Evolutionary conservation across 1,140 invertebrate species (phyloP).

Genomic region (Aphelinus atriplicis): DNA sequence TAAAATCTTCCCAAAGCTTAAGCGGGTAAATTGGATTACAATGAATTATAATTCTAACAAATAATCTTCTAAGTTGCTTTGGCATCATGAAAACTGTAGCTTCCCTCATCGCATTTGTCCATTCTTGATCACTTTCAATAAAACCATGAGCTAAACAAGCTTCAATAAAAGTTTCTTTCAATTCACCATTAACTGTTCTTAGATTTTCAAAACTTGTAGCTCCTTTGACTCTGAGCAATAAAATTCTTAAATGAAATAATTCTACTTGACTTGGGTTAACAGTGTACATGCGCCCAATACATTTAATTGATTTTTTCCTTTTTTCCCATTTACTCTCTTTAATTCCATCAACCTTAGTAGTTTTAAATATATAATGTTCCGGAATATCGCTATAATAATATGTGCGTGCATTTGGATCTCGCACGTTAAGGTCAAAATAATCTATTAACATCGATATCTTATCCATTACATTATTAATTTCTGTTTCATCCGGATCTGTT

Average conservation of each 20-base stretch:
- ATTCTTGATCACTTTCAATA: conserved; percentile 22
- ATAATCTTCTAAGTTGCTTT: conserved; percentile 17
- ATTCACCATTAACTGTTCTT: conserved; percentile 27
- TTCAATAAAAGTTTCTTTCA: conserved; percentile 45
- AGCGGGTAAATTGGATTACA: conserved; percentile 9
- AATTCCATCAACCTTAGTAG: neutral
- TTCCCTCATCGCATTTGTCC: conserved; percentile 4
- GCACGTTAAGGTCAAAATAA: conserved; percentile 26
- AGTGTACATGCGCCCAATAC: conserved; percentile 31
- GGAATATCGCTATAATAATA: conserved; percentile 17
- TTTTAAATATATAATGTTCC: conserved; percentile 3
- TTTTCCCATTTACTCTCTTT: conserved; percentile 30
- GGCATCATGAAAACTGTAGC: conserved; percentile 31
- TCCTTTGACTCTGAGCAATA: conserved; percentile 23
- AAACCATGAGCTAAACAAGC: conserved; percentile 43
- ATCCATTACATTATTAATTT: neutral
- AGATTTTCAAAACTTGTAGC: conserved; percentile 27
- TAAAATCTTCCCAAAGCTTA: conserved; percentile 26
- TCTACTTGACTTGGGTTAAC: conserved; percentile 40
- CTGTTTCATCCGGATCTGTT: neutral
- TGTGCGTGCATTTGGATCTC: conserved; percentile 10
- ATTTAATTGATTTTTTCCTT: conserved; percentile 17
- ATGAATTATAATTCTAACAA: conserved; percentile 22
- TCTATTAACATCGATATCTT: conserved; percentile 21
- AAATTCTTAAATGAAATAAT: conserved; percentile 52